Evolutionary conservation across 2,888 invertebrate species (phyloP).

Genomic region (Pachycephus smyrnensis): DNA sequence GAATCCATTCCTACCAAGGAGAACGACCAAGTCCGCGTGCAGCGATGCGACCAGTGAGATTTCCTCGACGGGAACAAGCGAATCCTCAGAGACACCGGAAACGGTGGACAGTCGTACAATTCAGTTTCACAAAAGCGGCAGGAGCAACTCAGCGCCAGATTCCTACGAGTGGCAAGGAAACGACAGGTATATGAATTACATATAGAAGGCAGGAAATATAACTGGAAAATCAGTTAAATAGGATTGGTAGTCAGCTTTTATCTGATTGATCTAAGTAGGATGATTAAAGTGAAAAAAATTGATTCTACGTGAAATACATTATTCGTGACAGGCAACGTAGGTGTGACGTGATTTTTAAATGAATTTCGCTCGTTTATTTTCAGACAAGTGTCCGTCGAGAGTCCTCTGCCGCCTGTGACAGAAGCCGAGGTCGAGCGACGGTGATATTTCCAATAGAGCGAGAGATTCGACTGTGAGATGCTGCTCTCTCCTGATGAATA

Average conservation of each 20-base stretch:
- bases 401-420: constrained; percentile 68
- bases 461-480: background rate
- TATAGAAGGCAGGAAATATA: background rate
- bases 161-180: constrained; percentile 70
- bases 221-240: background rate
- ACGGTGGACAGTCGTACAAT: constrained; percentile 65
- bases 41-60: constrained; percentile 38
- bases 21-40: constrained; percentile 54
- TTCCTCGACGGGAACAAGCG: constrained; percentile 27
- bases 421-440: constrained; percentile 63
- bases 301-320: background rate
- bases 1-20: constrained; percentile 71
- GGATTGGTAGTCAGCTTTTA: background rate
- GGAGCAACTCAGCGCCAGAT: constrained; percentile 83
- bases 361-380: constrained; percentile 19
- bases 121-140: constrained; percentile 73
- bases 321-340: background rate
- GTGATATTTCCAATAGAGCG: constrained; percentile 38
- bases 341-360: background rate
- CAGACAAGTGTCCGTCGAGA: constrained; percentile 70
- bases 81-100: constrained; percentile 27
- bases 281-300: background rate
- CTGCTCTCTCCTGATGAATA: constrained; percentile 10
- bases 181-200: constrained; percentile 46
- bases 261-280: background rate